These are phyloP conservation scores for Pedionomus torquatus DNA, from an alignment of 2,113 vertebrate species.

Conservation along the genomic window DNA sequence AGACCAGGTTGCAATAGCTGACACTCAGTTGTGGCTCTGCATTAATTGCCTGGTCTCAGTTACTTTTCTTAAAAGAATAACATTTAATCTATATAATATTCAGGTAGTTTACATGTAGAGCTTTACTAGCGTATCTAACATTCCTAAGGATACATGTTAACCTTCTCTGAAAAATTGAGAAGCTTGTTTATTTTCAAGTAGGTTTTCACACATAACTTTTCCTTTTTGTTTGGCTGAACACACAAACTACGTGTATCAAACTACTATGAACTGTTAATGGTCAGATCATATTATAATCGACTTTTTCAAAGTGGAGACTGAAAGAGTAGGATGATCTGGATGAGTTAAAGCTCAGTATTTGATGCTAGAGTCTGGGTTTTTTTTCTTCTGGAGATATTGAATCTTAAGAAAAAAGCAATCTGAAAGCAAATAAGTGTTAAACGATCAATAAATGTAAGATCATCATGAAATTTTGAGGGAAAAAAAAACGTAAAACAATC, in stretches of 20 bases:
- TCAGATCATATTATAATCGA: background rate
- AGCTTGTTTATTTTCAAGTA: background rate
- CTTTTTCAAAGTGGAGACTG: background rate
- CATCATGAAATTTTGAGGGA: background rate
- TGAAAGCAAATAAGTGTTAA: background rate
- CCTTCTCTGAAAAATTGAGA: background rate
- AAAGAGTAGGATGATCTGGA: background rate
- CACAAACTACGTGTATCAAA: background rate
- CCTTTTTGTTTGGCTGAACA: background rate
- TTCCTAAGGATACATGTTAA: background rate
- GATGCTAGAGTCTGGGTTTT: background rate
- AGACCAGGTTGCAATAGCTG: background rate
- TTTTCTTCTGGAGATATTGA: background rate
- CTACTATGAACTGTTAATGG: background rate
- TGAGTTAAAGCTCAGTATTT: background rate
- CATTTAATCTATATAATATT: background rate
- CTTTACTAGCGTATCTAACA: background rate
- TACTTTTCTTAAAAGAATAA: background rate
- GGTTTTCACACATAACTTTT: background rate
- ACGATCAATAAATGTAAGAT: background rate
- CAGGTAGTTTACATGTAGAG: background rate
- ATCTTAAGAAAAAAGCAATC: background rate
- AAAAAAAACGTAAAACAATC: background rate
- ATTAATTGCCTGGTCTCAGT: background rate
- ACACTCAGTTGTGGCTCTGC: background rate